phyloP scores from a whole-genome alignment of 1,140 invertebrate genomes.

The Polypedilum vanderplanki region DNA sequence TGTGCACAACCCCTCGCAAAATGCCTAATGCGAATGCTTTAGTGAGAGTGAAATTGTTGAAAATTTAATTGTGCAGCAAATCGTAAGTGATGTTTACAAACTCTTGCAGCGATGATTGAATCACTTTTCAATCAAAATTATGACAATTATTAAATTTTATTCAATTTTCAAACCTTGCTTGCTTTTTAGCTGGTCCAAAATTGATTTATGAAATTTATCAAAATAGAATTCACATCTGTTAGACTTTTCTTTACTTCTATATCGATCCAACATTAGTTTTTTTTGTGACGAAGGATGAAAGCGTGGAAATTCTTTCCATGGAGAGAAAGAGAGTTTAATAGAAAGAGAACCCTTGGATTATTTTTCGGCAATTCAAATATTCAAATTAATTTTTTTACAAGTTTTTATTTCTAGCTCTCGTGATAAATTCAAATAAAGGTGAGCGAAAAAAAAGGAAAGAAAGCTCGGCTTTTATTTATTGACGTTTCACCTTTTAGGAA shows the following conservation, averaged over 20 bases:
- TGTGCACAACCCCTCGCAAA: background rate
- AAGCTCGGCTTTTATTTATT: background rate
- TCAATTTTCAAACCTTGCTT: background rate
- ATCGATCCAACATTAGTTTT: background rate
- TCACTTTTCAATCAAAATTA: constrained; percentile 27
- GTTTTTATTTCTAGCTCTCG: background rate
- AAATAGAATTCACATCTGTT: constrained; percentile 24
- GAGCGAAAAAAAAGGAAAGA: background rate
- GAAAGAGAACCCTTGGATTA: background rate
- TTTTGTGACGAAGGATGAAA: constrained; percentile 4
- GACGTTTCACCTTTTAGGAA: constrained; percentile 3
- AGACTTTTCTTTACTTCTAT: background rate
- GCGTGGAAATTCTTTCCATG: background rate
- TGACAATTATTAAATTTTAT: constrained; percentile 29
- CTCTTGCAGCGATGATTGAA: background rate
- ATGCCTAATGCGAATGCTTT: background rate
- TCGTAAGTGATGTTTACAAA: background rate
- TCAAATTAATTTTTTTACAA: constrained; percentile 29
- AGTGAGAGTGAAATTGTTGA: background rate
- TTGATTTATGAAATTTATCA: constrained; percentile 15
- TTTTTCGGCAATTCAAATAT: constrained; percentile 24
- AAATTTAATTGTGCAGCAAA: background rate
- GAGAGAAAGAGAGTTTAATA: background rate
- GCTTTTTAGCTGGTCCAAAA: background rate
- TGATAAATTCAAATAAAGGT: constrained; percentile 22